phyloP scores from a whole-genome alignment of 1,140 invertebrate genomes.

The Stegodyphus mimosarum region DNA sequence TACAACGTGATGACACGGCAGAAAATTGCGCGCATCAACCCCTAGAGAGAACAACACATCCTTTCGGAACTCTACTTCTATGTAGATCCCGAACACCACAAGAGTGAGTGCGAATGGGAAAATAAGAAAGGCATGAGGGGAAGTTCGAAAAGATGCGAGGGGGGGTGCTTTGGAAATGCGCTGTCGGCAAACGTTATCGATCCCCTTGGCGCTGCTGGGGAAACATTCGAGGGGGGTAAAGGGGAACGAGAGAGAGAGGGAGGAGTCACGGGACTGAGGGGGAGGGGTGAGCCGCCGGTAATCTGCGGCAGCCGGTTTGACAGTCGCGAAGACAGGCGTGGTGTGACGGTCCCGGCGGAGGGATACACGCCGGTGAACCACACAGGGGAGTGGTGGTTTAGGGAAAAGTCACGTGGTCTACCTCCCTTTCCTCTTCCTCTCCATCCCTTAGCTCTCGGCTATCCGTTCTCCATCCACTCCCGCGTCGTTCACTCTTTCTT shows the following conservation, averaged over 20 bases:
- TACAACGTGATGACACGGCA: no score
- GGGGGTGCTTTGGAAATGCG: constrained; percentile 2
- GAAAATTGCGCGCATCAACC: no score
- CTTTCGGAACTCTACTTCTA: no score
- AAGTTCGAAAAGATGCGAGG: not conserved
- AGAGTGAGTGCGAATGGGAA: not conserved
- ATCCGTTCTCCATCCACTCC: no score
- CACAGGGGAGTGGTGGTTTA: constrained; percentile 52
- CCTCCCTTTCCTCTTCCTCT: not conserved
- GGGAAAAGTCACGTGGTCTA: constrained; percentile 56
- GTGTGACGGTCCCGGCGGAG: constrained; percentile 53
- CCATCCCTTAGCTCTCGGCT: not conserved
- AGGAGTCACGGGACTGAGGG: constrained; percentile 38
- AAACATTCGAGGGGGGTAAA: not conserved
- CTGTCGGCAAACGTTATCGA: constrained; percentile 33
- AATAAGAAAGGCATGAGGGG: not conserved
- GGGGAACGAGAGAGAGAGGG: not conserved
- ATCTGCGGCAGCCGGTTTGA: constrained; percentile 60
- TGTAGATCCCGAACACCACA: no score
- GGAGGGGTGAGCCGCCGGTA: constrained; percentile 44
- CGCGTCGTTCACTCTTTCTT: not conserved
- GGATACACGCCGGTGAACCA: constrained; percentile 58
- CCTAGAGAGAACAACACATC: no score
- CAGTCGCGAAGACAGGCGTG: constrained; percentile 58
- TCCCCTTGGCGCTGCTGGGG: no score